These are phyloP conservation scores for Dendrolimus pini DNA, from an alignment of 2,888 invertebrate species.

Conservation along the genomic window DNA sequence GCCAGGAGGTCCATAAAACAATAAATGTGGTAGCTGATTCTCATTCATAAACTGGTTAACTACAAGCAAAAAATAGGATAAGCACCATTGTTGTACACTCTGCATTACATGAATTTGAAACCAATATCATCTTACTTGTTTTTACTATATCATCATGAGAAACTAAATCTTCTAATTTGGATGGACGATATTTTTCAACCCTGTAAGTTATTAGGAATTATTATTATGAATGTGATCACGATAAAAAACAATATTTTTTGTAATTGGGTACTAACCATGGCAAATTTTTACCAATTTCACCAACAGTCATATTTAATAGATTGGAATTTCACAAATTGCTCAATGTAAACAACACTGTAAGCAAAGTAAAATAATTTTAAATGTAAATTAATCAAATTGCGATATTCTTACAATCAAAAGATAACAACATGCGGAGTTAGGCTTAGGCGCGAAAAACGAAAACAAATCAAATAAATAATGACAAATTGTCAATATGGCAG, in stretches of 20 bases:
- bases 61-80: conserved; percentile 45
- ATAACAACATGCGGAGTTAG: too few species aligned
- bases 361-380: not conserved
- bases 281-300: conserved; percentile 66
- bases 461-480: too few species aligned
- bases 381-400: not conserved
- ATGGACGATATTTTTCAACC: conserved; percentile 99
- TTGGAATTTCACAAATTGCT: not conserved
- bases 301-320: conserved; percentile 46
- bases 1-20: conserved; percentile 99
- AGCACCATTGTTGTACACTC: not conserved
- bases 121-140: conserved; percentile 83
- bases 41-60: conserved; percentile 92
- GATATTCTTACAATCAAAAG: too few species aligned
- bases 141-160: conserved; percentile 98
- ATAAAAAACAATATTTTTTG: not conserved
- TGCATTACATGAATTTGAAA: not conserved
- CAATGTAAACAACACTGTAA: not conserved
- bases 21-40: conserved; percentile 94
- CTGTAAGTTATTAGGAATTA: conserved; percentile 57
- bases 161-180: conserved; percentile 92
- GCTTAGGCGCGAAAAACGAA: too few species aligned
- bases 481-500: too few species aligned
- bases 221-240: not conserved
- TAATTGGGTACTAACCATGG: conserved; percentile 71